Conservation (phyloP, 53 echinoderm and acorn worm genomes). For the Stichopus horrens region DNA sequence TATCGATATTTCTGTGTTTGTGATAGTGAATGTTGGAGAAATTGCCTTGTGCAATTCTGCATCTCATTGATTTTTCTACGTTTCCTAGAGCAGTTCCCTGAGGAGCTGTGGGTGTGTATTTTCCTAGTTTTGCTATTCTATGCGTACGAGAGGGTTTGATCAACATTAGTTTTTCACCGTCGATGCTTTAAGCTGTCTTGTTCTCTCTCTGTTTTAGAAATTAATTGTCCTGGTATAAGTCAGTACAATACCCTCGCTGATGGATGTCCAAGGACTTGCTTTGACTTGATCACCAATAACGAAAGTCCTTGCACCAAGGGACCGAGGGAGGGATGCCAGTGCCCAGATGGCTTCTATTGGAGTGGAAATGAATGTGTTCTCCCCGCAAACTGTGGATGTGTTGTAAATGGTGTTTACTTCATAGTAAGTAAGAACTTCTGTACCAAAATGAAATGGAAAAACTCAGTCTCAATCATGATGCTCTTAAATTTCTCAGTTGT, state of each 20-base stretch:
- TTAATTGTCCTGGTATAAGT: constrained; percentile 3
- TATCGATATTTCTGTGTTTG: not conserved
- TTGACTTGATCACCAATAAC: not conserved
- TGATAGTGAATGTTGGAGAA: not conserved
- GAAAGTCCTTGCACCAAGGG: not conserved
- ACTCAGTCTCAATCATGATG: too few species aligned
- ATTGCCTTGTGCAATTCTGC: not conserved
- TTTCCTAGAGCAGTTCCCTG: not conserved
- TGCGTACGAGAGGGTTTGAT: too few species aligned
- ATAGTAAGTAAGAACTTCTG: not conserved
- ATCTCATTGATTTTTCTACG: not conserved
- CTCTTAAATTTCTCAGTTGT: too few species aligned
- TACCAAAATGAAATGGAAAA: not conserved
- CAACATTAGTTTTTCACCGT: too few species aligned
- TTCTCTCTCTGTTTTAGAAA: not conserved
- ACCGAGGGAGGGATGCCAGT: constrained; percentile 9
- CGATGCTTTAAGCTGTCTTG: not conserved
- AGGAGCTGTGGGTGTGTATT: too few species aligned
- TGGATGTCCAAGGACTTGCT: constrained; percentile 15
- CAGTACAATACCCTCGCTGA: not conserved
- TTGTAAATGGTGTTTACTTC: not conserved
- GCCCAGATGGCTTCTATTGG: constrained; percentile 1
- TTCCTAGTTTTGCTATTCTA: too few species aligned
- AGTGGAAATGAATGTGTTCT: constrained; percentile 23
- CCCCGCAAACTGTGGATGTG: constrained; percentile 29